Conservation (phyloP, 2,113 vertebrate species). For the Lichenostomus cassidix region DNA sequence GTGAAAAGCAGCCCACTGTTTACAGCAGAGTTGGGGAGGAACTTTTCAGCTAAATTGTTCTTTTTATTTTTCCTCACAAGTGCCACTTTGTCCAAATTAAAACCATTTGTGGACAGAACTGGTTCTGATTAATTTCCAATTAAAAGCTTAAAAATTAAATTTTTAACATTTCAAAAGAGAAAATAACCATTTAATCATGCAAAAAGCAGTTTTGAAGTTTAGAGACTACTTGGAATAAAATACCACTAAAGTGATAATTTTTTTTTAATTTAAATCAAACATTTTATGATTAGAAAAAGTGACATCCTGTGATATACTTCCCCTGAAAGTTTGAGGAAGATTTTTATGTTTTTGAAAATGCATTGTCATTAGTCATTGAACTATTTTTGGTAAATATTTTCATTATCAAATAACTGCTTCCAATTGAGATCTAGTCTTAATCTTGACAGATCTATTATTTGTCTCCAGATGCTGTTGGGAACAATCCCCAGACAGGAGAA, state of each 20-base stretch:
- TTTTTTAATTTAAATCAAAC: background rate
- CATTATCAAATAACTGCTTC: background rate
- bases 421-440: background rate
- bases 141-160: background rate
- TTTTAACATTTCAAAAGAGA: background rate
- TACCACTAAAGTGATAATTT: background rate
- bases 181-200: background rate
- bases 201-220: background rate
- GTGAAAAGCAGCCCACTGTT: constrained; percentile 1
- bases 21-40: background rate
- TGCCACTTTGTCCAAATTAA: constrained; percentile 10
- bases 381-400: background rate
- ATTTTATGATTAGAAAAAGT: background rate
- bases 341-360: background rate
- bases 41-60: background rate
- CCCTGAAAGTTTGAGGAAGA: background rate
- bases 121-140: constrained; percentile 29
- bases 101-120: constrained; percentile 8
- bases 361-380: background rate
- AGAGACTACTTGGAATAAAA: background rate
- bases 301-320: background rate
- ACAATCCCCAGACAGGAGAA: background rate
- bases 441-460: background rate
- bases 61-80: constrained; percentile 7
- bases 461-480: background rate